A percentile compares a stretch with the other conserved stretches of the same genome.
These are phyloP conservation scores for Pseudopipra pipra DNA, from an alignment of 2,113 vertebrate species.

Conservation along the genomic window DNA sequence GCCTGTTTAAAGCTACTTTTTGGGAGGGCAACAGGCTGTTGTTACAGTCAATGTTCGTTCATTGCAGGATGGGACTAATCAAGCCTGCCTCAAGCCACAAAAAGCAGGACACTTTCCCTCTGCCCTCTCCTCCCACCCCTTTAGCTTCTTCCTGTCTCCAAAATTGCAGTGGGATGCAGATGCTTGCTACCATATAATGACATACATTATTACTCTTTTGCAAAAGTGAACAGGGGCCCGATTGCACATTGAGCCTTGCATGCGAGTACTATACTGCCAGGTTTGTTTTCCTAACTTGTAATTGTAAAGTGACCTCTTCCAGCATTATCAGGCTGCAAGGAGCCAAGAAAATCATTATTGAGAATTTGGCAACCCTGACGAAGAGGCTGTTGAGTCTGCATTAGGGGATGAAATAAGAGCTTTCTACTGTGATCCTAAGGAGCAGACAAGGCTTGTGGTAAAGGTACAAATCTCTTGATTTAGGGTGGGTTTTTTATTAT, in stretches of 20 bases:
- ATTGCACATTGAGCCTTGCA: background rate
- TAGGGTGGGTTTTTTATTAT: background rate
- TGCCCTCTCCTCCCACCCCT: background rate
- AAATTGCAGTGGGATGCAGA: background rate
- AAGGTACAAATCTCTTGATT: background rate
- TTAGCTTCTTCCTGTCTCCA: background rate
- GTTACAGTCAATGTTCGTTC: background rate
- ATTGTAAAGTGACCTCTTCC: background rate
- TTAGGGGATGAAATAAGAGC: background rate
- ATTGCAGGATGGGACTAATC: background rate
- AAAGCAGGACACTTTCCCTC: background rate
- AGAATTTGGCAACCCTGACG: background rate
- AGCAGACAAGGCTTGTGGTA: background rate
- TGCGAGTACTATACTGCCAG: too few species aligned
- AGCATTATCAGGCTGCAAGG: background rate
- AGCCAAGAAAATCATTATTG: background rate
- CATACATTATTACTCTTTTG: rapidly evolving
- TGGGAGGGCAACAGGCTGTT: background rate
- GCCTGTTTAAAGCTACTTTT: background rate
- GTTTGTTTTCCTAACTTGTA: background rate
- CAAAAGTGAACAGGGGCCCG: rapidly evolving
- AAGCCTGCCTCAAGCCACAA: background rate
- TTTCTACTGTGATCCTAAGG: background rate
- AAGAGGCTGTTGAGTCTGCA: background rate
- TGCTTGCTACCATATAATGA: background rate